Conservation (phyloP, 2,888 invertebrate genomes). For the Caenorhabditis sp. region DNA sequence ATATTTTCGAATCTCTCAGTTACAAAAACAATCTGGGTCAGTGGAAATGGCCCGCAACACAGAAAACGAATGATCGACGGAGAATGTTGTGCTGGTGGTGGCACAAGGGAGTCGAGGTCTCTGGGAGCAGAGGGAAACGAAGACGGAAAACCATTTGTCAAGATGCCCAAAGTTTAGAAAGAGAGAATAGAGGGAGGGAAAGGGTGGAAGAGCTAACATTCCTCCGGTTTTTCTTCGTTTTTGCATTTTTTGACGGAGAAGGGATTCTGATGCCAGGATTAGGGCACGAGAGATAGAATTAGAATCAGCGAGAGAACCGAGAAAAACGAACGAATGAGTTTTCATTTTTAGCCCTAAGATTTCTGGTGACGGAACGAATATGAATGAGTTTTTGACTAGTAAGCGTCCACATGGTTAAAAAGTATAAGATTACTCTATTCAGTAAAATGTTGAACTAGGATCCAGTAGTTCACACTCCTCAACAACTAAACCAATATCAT, state of each 20-base stretch:
- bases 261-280: conserved; percentile 37
- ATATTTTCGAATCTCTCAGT: conserved; percentile 29
- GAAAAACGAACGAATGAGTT: conserved; percentile 2
- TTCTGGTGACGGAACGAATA: background rate
- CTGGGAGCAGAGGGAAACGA: conserved; percentile 36
- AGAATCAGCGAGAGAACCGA: conserved; percentile 2
- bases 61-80: conserved; percentile 54
- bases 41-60: conserved; percentile 17
- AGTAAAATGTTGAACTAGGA: too few species aligned
- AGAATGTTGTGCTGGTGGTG: conserved; percentile 37
- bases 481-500: too few species aligned
- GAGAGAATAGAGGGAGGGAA: background rate
- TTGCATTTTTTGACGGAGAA: conserved; percentile 19
- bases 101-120: conserved; percentile 46
- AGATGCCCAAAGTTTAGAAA: conserved; percentile 63
- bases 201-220: conserved; percentile 34
- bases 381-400: background rate
- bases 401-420: too few species aligned
- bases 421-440: too few species aligned
- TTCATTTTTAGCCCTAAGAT: background rate
- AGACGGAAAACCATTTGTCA: conserved; percentile 65
- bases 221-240: conserved; percentile 37
- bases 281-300: background rate
- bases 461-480: too few species aligned
- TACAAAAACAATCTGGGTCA: conserved; percentile 16